Evolutionary conservation across 2,797 vertebrate species (phyloP), one percentile per base, ranked within the genome.

Genomic region (Sebastes taczanowskii): DNA sequence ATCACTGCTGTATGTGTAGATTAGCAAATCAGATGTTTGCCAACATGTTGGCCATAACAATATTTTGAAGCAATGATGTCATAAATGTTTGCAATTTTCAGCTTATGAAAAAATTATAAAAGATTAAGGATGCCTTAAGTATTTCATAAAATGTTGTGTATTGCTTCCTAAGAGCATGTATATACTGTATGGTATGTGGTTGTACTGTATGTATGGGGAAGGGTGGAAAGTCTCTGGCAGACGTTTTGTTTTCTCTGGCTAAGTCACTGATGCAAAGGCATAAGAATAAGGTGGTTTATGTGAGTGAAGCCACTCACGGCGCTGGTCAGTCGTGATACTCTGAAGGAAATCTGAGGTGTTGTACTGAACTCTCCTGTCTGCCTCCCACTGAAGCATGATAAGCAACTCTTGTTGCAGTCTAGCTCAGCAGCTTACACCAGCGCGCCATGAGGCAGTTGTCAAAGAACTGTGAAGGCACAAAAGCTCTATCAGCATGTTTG

Each of bases 341-440:
- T 22, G 77, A 72, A 67, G 63, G 86, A 90, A 87, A 89, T 84
- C 84, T 86, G 85, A 92, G 86, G 81, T 85, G 86, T 89, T 87
- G 77, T 59, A 74, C 87, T 75, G 65, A 82, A 30, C 75, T 78
- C 77, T 64, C 65, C 74, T 56, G 80, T 82, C 83, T 83, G 71
- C 84, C 90, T 85, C 77, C 67, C 86, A 88, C 82, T 85, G 84
- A 80, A 90, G 85, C 85, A 80, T 90, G 81, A 84, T 78, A 79
- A 90, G 85, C 90, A 85, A 90, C 90, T 91, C 88, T 81, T 38
- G 71, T 92, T 92, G 83, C 87, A 86, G 80, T 77, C 83, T 25
- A 86, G 77, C 88, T 91, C 91, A 88, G 85, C 86, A 88, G 83
- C 89, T 90, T 91, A 83, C 86, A 89, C 78, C 83, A 88, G 67